A percentile compares a stretch with the other conserved stretches of the same genome.
Evolutionary conservation across 2,888 invertebrate species (phyloP).

Genomic region (Sesamia inferens): DNA sequence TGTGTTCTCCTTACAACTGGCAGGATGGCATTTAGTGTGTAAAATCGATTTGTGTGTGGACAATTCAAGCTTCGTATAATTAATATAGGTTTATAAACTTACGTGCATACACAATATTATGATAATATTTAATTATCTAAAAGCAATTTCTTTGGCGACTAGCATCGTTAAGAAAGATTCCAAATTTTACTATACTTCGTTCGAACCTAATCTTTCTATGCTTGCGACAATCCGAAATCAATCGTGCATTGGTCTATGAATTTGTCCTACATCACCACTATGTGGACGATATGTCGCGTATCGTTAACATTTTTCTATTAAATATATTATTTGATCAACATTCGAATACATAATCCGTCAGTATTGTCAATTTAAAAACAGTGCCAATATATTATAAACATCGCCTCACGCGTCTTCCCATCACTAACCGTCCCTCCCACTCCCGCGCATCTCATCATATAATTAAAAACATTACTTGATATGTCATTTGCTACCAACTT

Average conservation of each 20-base stretch:
- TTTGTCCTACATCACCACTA: slow-evolving; percentile 80
- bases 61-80: slow-evolving; percentile 88
- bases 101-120: slow-evolving; percentile 86
- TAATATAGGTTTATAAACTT: slow-evolving; percentile 82
- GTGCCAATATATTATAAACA: slow-evolving; percentile 75
- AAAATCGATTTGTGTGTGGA: slow-evolving; percentile 89
- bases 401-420: slow-evolving; percentile 68
- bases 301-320: slow-evolving; percentile 87
- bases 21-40: slow-evolving; percentile 88
- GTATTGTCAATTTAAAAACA: slow-evolving; percentile 87
- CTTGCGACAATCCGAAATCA: slow-evolving; percentile 53
- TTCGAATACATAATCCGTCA: slow-evolving; percentile 79
- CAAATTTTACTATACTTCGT: slow-evolving; percentile 77
- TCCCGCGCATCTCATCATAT: slow-evolving; percentile 71
- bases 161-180: slow-evolving; percentile 89
- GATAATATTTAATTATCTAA: slow-evolving; percentile 86
- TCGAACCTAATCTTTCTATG: slow-evolving; percentile 59
- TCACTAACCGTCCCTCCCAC: slow-evolving; percentile 81
- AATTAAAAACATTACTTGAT: slow-evolving; percentile 87
- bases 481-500: slow-evolving; percentile 87
- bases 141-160: slow-evolving; percentile 87
- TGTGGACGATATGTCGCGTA: slow-evolving; percentile 87
- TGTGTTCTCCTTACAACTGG: slow-evolving; percentile 86
- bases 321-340: slow-evolving; percentile 85
- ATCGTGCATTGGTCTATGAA: slow-evolving; percentile 57